Evolutionary conservation across 2,113 vertebrate genomes (phyloP).

Genomic region (Phrynosoma platyrhinos): DNA sequence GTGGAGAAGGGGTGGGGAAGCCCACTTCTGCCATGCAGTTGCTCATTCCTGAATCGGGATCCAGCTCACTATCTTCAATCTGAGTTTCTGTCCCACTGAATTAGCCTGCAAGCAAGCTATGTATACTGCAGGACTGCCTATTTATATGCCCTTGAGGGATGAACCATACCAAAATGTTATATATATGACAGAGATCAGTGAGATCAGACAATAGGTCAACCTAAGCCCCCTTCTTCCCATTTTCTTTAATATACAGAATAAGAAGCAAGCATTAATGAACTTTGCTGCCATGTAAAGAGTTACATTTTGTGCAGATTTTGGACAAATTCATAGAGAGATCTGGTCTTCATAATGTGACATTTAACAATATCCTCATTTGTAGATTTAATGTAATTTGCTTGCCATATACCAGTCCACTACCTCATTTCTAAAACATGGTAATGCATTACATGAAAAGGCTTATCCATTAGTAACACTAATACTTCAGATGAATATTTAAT

Average conservation of each 20-base stretch:
- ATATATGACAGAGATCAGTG: too few relatives aligned
- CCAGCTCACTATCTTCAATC: too few relatives aligned
- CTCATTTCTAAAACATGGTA: constrained; percentile 61
- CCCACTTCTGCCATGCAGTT: too few relatives aligned
- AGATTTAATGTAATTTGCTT: constrained; percentile 47
- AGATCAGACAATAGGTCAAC: too few relatives aligned
- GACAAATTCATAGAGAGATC: neutral
- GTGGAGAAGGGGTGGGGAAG: too few relatives aligned
- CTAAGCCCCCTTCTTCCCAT: neutral
- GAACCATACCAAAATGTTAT: too few relatives aligned
- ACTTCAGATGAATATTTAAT: constrained; percentile 71
- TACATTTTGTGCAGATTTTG: neutral
- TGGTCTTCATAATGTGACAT: constrained; percentile 20
- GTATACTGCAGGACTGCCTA: too few relatives aligned
- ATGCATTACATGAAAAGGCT: constrained; percentile 57
- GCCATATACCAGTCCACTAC: constrained; percentile 33
- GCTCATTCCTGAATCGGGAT: too few relatives aligned
- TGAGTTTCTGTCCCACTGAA: too few relatives aligned
- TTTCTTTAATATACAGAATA: neutral
- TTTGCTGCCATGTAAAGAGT: neutral
- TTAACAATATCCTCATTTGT: constrained; percentile 36
- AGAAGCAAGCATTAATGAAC: neutral
- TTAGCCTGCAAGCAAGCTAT: too few relatives aligned
- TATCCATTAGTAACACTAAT: constrained; percentile 62
- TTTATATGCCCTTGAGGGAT: too few relatives aligned